These are phyloP conservation scores for Acropora tenuis DNA, from an alignment of 64 coral and sea anemone species.

Conservation along the genomic window DNA sequence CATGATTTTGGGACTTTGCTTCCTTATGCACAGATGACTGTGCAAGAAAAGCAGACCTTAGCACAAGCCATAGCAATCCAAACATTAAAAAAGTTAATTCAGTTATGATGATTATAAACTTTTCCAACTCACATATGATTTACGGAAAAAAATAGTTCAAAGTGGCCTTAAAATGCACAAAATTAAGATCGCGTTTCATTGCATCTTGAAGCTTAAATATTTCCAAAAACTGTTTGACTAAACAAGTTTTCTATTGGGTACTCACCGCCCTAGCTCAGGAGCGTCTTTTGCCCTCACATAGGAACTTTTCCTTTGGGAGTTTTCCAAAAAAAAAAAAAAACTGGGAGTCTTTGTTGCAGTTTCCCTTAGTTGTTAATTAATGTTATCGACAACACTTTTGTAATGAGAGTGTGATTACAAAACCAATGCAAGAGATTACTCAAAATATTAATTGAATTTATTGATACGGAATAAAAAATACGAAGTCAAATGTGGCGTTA, in stretches of 20 bases:
- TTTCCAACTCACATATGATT: too few species aligned
- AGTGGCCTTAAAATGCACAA: background rate
- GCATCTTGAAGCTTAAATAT: background rate
- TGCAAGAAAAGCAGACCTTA: background rate
- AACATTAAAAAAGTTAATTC: background rate
- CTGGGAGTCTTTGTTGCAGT: too few species aligned
- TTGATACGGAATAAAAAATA: too few species aligned
- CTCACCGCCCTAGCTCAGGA: background rate
- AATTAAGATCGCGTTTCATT: background rate
- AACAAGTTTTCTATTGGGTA: background rate
- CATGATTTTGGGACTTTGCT: background rate
- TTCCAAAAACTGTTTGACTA: too few species aligned
- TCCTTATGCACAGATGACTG: background rate
- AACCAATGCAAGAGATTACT: too few species aligned
- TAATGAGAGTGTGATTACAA: too few species aligned
- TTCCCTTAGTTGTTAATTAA: too few species aligned
- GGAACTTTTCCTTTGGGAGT: background rate
- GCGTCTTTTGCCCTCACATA: background rate
- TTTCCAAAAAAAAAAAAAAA: background rate
- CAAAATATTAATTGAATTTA: too few species aligned
- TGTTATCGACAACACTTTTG: too few species aligned
- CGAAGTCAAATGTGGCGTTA: too few species aligned
- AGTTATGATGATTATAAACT: background rate
- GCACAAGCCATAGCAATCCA: background rate
- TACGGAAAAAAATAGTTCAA: background rate